These are phyloP conservation scores for Babylonia areolata DNA, from an alignment of 1,140 invertebrate genomes.

Conservation along the genomic window DNA sequence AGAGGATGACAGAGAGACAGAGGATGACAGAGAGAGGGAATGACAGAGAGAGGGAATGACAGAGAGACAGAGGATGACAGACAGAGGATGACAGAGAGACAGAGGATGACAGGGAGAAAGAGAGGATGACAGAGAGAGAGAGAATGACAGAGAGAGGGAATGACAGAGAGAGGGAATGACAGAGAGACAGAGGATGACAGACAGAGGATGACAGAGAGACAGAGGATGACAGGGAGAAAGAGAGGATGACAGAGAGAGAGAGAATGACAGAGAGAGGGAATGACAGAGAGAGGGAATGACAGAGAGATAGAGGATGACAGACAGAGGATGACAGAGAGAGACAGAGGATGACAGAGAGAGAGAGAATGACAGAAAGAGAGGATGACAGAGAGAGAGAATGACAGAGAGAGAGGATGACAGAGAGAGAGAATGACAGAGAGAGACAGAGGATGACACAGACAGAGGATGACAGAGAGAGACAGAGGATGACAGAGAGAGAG, in stretches of 20 bases:
- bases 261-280: neutral
- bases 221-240: neutral
- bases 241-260: neutral
- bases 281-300: neutral
- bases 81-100: too few relatives aligned
- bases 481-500: neutral
- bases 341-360: neutral
- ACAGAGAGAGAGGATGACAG: neutral
- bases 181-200: neutral
- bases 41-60: neutral
- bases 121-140: neutral
- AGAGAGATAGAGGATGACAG: neutral
- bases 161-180: too few relatives aligned
- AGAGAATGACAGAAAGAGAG: neutral
- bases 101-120: too few relatives aligned
- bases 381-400: neutral
- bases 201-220: neutral
- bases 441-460: too few relatives aligned
- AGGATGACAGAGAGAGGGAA: too few relatives aligned
- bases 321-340: neutral
- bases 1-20: neutral
- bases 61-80: neutral
- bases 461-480: neutral
- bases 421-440: neutral
- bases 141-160: neutral